A percentile compares a stretch with the other conserved stretches of the same genome.
Evolutionary conservation across 2,797 vertebrate species (phyloP).

Genomic region (Podarcis lilfordi): DNA sequence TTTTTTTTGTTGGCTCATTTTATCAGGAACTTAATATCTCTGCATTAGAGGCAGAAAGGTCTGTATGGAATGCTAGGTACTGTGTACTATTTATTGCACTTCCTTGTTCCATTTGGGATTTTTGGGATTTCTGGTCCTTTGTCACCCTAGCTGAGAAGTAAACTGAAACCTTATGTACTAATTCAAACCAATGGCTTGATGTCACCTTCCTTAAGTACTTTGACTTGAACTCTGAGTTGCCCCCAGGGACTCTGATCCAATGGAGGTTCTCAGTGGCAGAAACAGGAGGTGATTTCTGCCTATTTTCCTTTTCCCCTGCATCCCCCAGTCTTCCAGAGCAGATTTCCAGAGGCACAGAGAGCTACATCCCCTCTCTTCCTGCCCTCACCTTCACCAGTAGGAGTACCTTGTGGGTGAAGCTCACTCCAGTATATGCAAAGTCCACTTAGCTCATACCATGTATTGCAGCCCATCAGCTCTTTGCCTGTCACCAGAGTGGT

Average conservation of each 20-base stretch:
- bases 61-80: not conserved
- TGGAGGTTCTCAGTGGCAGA: not conserved
- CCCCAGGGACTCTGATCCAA: not conserved
- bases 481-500: not conserved
- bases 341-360: not conserved
- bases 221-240: not conserved
- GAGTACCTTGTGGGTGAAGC: not conserved
- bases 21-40: constrained; percentile 47
- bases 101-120: not conserved
- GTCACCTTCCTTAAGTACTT: not conserved
- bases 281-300: not conserved
- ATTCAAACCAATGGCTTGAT: not conserved
- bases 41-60: not conserved
- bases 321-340: not conserved
- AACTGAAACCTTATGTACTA: not conserved
- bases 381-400: not conserved
- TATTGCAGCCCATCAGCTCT: not conserved
- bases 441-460: not conserved
- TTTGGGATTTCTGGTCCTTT: not conserved
- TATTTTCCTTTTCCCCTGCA: not conserved
- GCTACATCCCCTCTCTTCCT: too few species aligned
- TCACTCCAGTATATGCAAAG: not conserved
- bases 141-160: not conserved
- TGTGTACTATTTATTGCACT: not conserved
- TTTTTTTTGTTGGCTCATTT: constrained; percentile 46